Base-by-base conservation (phyloP, 2,888 invertebrate species). In the Erebia aethiops region DNA sequence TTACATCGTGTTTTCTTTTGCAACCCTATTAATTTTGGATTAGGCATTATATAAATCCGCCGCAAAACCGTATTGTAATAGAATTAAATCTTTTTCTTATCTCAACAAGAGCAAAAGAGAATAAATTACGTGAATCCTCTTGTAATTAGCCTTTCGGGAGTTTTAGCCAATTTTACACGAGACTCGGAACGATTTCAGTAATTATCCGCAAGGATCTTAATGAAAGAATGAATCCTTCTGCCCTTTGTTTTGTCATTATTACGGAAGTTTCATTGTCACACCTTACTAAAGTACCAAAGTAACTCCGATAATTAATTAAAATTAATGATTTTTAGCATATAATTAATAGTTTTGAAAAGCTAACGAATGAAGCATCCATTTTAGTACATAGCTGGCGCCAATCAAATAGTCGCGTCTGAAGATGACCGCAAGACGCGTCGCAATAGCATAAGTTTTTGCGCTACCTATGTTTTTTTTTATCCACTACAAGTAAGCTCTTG, bases 161-260 rank as follows among this genome's bases (percentile, higher is more conserved):
- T 73, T 74, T 74, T 71, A 65, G 65, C 71, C 71, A 74, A 75
- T 77, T 76, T 74, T 75, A 71, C 75, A 76, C 74, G 78, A 77
- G 75, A 71, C 73, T 57, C 68, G 79, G 78, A 79, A 80, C 79
- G 77, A 81, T 81, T 82, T 76, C 72, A 74, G 78, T 84, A 82
- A 86, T 83, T 81, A 80, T 73, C 57, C 41, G 41, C 51, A 56
- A 57, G 52, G 70, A 70, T 74, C 69, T 64, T 49, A 65, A 71
- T 64, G 49, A 65, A 71, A 72, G 58, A 72, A 72, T 70, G 70
- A 72, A 62, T 68, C 46, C 54, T 66, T 70, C 58, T 51, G 60
- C 62, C 49, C 13, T 21, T 21, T 2, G 1, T 21, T 26, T 26
- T 26, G 26, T 26, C 26, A 26, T 56, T 49, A 57, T 61, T 51